phyloP scores from a whole-genome alignment of 2,888 invertebrate genomes.

The Polydrusus cervinus region DNA sequence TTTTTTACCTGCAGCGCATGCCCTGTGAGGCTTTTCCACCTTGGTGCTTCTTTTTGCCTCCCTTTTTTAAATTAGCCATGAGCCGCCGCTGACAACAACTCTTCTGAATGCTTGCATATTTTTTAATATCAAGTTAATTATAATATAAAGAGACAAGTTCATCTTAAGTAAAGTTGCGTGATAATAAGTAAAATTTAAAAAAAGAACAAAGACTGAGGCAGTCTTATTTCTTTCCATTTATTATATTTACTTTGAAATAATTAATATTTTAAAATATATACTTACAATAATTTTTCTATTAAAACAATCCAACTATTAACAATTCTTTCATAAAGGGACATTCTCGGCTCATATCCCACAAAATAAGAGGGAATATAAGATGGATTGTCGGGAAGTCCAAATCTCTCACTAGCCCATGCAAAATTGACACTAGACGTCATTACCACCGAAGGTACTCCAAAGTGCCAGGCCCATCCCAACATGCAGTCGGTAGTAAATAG shows the following conservation, averaged over 20 bases:
- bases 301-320: constrained; percentile 67
- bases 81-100: too few species aligned
- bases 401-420: constrained; percentile 75
- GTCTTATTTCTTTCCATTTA: too few species aligned
- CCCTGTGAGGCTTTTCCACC: too few species aligned
- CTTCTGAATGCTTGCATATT: too few species aligned
- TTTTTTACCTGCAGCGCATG: too few species aligned
- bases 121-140: too few species aligned
- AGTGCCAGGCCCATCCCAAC: constrained; percentile 75
- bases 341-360: constrained; percentile 72
- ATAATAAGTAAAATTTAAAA: too few species aligned
- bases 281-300: constrained; percentile 36
- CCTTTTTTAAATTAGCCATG: too few species aligned
- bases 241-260: not conserved
- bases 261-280: constrained; percentile 1
- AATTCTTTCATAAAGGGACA: constrained; percentile 74
- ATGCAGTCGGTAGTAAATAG: constrained; percentile 77
- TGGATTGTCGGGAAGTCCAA: constrained; percentile 76
- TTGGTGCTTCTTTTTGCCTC: too few species aligned
- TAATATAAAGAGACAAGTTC: too few species aligned
- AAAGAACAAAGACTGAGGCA: too few species aligned
- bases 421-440: constrained; percentile 74
- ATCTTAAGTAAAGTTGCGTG: too few species aligned
- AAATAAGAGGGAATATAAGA: constrained; percentile 76
- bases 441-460: constrained; percentile 75